Conservation (phyloP, 2,888 invertebrate species). For the Pristionchus mayeri region DNA sequence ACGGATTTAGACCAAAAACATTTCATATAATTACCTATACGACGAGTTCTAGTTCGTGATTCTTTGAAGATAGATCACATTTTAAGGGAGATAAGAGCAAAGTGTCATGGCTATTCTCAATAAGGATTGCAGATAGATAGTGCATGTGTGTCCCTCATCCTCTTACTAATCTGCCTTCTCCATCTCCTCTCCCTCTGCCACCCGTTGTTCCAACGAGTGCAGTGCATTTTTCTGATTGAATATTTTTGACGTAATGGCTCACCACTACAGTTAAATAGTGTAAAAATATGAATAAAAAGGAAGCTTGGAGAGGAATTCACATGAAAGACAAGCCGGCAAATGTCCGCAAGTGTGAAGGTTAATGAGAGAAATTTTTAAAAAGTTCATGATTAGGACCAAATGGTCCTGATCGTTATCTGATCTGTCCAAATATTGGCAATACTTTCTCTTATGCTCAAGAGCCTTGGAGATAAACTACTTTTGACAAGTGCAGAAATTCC, state of each 20-base stretch:
- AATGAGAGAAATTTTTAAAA: too few relatives aligned
- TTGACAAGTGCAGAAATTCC: constrained; percentile 2
- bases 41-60: not conserved
- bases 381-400: not conserved
- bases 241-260: too few relatives aligned
- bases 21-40: too few relatives aligned
- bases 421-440: not conserved
- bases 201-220: constrained; percentile 82
- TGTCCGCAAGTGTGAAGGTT: not conserved
- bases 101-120: too few relatives aligned
- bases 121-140: too few relatives aligned
- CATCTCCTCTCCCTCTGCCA: not conserved
- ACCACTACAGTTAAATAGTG: too few relatives aligned
- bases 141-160: not conserved
- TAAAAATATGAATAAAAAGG: too few relatives aligned
- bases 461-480: constrained; percentile 7
- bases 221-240: too few relatives aligned
- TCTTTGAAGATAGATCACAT: not conserved
- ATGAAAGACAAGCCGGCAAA: not conserved
- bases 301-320: not conserved
- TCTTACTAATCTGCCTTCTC: not conserved
- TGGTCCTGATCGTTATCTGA: not conserved
- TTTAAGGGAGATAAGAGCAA: not conserved
- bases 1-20: too few relatives aligned
- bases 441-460: not conserved